Conservation (phyloP, 2,797 vertebrate genomes). For the Chloroceryle inda region DNA sequence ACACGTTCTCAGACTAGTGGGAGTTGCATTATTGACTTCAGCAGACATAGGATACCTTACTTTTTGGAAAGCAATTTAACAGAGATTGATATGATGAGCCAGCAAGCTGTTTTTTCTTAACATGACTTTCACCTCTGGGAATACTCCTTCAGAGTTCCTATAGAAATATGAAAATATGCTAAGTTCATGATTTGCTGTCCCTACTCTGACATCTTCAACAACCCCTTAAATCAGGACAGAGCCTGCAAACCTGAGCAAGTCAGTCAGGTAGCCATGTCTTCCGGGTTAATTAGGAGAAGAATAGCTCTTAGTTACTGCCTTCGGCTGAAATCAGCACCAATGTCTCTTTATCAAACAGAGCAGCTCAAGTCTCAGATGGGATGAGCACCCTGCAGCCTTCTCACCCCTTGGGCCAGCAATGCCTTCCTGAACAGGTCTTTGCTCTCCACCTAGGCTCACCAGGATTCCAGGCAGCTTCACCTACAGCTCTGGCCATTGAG, state of each 20-base stretch:
- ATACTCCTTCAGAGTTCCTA: not conserved
- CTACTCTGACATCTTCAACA: not conserved
- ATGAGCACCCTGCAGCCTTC: not conserved
- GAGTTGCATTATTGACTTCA: not conserved
- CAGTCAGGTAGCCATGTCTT: not conserved
- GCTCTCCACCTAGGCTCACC: not conserved
- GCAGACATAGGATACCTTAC: not conserved
- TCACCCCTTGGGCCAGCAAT: not conserved
- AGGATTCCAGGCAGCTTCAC: not conserved
- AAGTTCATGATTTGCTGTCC: rapidly evolving
- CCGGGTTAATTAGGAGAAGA: not conserved
- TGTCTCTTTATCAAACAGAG: not conserved
- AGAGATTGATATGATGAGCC: not conserved
- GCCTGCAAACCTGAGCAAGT: not conserved
- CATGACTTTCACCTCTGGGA: not conserved
- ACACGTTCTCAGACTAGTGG: not conserved
- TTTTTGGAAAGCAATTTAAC: not conserved
- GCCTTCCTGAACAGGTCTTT: rapidly evolving
- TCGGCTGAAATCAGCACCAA: not conserved
- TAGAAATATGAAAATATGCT: not conserved
- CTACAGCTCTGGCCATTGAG: rapidly evolving
- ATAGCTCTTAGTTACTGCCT: not conserved
- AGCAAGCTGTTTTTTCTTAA: not conserved
- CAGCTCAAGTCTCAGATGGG: not conserved
- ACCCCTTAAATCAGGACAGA: not conserved